Percentiles rank a stretch among this genome's conserved stretches.
Evolutionary conservation across 2,888 invertebrate species (phyloP).

Genomic region (Eugnorisma glareosa): DNA sequence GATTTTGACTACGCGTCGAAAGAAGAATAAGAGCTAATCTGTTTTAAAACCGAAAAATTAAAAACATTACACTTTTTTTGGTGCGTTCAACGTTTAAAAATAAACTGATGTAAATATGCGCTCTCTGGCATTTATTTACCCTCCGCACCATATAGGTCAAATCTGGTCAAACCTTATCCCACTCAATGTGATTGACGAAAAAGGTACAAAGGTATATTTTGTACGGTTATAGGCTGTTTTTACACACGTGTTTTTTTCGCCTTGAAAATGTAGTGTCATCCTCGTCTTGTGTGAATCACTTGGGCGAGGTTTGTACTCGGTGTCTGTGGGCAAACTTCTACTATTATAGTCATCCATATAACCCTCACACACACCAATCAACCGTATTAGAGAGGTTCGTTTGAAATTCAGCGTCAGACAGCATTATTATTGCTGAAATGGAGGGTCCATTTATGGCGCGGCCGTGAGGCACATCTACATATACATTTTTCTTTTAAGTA

Average conservation of each 20-base stretch:
- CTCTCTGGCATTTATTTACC: conserved; percentile 19
- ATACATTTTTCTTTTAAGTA: no score
- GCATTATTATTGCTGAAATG: no score
- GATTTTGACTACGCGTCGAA: neutral
- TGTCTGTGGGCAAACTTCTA: no score
- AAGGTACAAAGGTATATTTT: conserved; percentile 13
- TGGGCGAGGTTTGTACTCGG: no score
- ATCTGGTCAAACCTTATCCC: conserved; percentile 27
- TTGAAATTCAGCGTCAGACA: no score
- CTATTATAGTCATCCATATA: no score
- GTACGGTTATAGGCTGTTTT: neutral
- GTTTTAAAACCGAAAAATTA: neutral
- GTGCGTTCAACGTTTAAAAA: conserved; percentile 1
- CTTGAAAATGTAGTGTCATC: neutral
- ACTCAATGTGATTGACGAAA: conserved; percentile 38
- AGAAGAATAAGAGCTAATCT: neutral
- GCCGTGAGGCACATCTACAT: no score
- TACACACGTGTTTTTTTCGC: no score
- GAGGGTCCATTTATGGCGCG: no score
- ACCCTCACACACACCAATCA: no score
- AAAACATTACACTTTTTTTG: neutral
- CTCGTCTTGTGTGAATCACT: no score
- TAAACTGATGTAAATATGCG: conserved; percentile 20
- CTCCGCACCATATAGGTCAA: conserved; percentile 28
- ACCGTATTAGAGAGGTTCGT: no score